Evolutionary conservation across 2,113 vertebrate genomes (phyloP).

Genomic region (Centrocercus urophasianus): DNA sequence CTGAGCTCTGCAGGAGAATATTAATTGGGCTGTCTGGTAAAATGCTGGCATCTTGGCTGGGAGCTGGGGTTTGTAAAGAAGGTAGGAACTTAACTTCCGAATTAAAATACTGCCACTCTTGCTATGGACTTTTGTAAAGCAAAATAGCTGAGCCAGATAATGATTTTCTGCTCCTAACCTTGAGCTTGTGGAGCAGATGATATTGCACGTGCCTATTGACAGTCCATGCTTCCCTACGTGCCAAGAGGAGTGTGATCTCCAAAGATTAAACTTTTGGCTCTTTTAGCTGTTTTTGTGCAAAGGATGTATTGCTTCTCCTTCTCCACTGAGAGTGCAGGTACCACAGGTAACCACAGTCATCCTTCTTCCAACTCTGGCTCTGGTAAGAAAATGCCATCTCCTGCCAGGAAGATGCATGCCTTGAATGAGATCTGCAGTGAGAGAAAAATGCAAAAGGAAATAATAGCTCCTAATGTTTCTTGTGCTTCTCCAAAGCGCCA

Average conservation of each 20-base stretch:
- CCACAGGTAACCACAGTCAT: too few species aligned
- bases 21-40: neutral
- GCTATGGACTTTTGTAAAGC: neutral
- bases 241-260: neutral
- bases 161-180: neutral
- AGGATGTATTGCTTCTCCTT: neutral
- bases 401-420: neutral
- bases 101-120: neutral
- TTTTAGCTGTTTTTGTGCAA: neutral
- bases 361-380: neutral
- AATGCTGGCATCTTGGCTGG: neutral
- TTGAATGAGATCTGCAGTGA: neutral
- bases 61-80: neutral
- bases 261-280: neutral
- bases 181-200: neutral
- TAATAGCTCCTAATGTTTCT: neutral
- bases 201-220: neutral
- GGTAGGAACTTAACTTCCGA: neutral
- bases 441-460: neutral
- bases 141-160: neutral
- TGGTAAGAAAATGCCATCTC: neutral
- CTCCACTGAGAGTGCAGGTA: neutral
- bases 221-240: fast-evolving
- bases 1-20: slow-evolving; percentile 3
- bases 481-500: neutral